Base-by-base conservation (phyloP, 37 sponge, comb jelly and placozoan genomes). In the Ianthella basta region DNA sequence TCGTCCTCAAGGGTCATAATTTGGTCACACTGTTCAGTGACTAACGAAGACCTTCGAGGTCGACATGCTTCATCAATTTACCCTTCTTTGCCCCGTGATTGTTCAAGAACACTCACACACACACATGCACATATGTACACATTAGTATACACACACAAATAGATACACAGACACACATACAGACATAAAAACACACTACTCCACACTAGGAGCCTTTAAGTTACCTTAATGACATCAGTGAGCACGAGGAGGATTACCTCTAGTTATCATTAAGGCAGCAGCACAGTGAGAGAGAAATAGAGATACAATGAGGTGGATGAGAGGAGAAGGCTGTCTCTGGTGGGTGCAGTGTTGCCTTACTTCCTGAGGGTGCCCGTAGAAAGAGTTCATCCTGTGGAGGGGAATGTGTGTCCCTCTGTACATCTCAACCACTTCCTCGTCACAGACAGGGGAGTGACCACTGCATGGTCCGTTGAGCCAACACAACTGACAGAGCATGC, bases 321-420 rank as follows among this genome's bases (percentile, higher is more conserved):
- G 8, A 34, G 70, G 29, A 33, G 10, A 33, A 6, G 35, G 29
- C 34, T 30, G 35, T 69, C 32, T n/a, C n/a, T n/a, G 29, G 70
- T 69, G 70, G 29, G 35, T 69, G 70, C 32, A 34, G 70, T 69
- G 70, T 30, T 16, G 0, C 1, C 34, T 44, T 44, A 34, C 54
- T 53, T 19, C 78, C 21, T 75, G 54, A 30, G 70, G 34, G 34
- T 69, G 70, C 6, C 54, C 78, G 37, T 75, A 53, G 53, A 75
- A 75, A 30, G 69, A 54, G 56, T 95, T 90, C 88, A 91, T 87
- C 41, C 90, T 75, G 64, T 86, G 83, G 68, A 93, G 79, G 37
- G 96, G 91, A 4, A 96, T 41, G 66, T 96, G 96, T 10, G 93
- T 90, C 19, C 94, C 94, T 54, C 94, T 89, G 68, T 96, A 96